phyloP scores from a whole-genome alignment of 2,888 invertebrate species.

The Spatulosminthurus flaviceps region DNA sequence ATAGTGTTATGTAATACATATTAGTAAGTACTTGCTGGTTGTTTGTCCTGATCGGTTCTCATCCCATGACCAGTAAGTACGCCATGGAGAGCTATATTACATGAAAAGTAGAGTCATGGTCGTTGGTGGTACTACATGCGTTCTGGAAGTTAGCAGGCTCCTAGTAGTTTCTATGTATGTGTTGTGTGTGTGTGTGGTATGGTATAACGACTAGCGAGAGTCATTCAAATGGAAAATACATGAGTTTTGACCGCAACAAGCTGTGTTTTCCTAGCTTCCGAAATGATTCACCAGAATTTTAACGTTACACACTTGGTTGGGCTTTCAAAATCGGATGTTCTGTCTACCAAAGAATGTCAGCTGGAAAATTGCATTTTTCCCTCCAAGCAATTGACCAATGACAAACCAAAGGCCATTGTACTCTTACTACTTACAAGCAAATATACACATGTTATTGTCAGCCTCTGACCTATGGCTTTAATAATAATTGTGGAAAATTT shows the following conservation, averaged over 20 bases:
- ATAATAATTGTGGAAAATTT: no score
- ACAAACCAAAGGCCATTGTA: no score
- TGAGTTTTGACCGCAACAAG: constrained; percentile 34
- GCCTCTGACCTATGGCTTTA: no score
- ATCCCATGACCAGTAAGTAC: neutral
- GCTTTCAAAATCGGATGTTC: constrained; percentile 2
- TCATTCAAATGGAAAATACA: constrained; percentile 45
- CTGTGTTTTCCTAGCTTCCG: constrained; percentile 35
- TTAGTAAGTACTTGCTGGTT: neutral
- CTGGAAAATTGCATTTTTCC: neutral
- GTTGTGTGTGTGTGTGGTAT: neutral
- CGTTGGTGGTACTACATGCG: neutral
- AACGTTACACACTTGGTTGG: constrained; percentile 34
- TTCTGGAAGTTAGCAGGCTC: neutral
- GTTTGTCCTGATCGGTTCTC: neutral
- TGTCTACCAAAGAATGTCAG: neutral
- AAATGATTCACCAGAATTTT: constrained; percentile 31
- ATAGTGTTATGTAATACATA: neutral
- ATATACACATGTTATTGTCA: no score
- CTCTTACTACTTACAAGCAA: no score
- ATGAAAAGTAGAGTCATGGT: neutral
- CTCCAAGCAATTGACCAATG: no score
- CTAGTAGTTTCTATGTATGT: neutral
- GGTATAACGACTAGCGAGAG: no score
- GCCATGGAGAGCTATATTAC: neutral